Evolutionary conservation across 1,140 invertebrate species (phyloP).

Genomic region (Rhyzopertha dominica): DNA sequence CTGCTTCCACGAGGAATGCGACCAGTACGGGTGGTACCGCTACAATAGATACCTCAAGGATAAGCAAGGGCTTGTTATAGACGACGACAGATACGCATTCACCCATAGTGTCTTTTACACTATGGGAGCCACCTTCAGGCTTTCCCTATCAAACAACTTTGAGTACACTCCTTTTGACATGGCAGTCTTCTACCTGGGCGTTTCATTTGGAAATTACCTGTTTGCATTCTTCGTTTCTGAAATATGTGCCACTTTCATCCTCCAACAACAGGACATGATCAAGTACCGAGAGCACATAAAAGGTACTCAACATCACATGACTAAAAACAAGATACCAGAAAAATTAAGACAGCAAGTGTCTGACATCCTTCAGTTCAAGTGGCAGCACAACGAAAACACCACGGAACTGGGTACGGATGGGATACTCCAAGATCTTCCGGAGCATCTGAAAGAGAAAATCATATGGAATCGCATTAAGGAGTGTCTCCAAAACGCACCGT

Average conservation of each 20-base stretch:
- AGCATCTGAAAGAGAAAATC: conserved; percentile 6
- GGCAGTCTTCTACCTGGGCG: not conserved
- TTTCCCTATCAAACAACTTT: too few species aligned
- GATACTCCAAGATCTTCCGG: conserved; percentile 5
- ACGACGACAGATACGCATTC: not conserved
- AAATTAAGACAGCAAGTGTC: not conserved
- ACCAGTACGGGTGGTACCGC: conserved; percentile 1
- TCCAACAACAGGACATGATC: not conserved
- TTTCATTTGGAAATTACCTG: conserved; percentile 1
- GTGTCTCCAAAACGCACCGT: not conserved
- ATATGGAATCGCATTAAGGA: conserved; percentile 3
- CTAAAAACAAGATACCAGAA: not conserved
- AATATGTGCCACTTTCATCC: not conserved
- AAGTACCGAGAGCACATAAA: conserved; percentile 8
- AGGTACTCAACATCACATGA: conserved; percentile 6
- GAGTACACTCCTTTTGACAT: not conserved
- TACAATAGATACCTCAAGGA: not conserved
- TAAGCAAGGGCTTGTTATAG: not conserved
- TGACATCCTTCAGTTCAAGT: conserved; percentile 11
- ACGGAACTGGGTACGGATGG: not conserved
- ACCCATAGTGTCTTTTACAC: not conserved
- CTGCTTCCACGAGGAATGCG: conserved; percentile 3
- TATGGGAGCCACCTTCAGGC: too few species aligned
- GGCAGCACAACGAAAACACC: conserved; percentile 10
- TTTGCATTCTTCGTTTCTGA: not conserved